A percentile compares a stretch with the other conserved stretches of the same genome.
These are phyloP conservation scores for Ormyrus labotus DNA, from an alignment of 2,888 invertebrate genomes.

Conservation along the genomic window DNA sequence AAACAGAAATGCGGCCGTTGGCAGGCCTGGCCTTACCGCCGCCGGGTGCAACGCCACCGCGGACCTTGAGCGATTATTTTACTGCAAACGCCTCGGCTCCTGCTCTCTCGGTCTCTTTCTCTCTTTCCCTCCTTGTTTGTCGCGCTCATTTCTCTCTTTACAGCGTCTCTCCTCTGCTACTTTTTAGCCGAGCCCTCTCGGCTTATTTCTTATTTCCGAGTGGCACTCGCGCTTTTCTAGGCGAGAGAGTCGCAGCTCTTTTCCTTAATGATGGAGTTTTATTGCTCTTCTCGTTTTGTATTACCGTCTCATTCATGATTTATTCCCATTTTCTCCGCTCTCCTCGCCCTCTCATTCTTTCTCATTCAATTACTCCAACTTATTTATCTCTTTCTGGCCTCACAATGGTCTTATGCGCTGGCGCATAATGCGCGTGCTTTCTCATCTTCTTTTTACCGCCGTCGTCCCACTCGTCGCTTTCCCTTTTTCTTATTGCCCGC, in stretches of 20 bases:
- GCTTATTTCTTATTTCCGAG: slow-evolving; percentile 30
- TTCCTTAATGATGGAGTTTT: slow-evolving; percentile 55
- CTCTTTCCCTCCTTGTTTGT: slow-evolving; percentile 53
- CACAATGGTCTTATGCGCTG: slow-evolving; percentile 36
- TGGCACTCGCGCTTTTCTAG: slow-evolving; percentile 22
- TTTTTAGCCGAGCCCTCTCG: slow-evolving; percentile 20
- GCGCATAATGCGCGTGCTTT: background rate
- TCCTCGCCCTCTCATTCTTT: slow-evolving; percentile 61
- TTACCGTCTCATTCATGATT: slow-evolving; percentile 55
- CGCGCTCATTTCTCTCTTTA: slow-evolving; percentile 43
- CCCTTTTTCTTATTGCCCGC: background rate
- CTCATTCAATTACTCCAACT: slow-evolving; percentile 55
- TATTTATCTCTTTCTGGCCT: slow-evolving; percentile 52
- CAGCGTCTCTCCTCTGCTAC: slow-evolving; percentile 61
- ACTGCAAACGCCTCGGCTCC: slow-evolving; percentile 67
- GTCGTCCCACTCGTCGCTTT: background rate
- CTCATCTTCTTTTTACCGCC: background rate
- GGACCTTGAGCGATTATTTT: slow-evolving; percentile 76
- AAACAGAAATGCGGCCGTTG: slow-evolving; percentile 70
- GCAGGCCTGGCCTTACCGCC: slow-evolving; percentile 70
- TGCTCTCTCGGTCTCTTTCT: slow-evolving; percentile 53
- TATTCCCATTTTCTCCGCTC: slow-evolving; percentile 41
- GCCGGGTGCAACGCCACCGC: slow-evolving; percentile 74
- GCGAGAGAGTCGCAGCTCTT: slow-evolving; percentile 4
- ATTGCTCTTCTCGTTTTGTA: slow-evolving; percentile 50